Base-by-base conservation (phyloP, 2,888 invertebrate genomes). In the Euphydryas editha region DNA sequence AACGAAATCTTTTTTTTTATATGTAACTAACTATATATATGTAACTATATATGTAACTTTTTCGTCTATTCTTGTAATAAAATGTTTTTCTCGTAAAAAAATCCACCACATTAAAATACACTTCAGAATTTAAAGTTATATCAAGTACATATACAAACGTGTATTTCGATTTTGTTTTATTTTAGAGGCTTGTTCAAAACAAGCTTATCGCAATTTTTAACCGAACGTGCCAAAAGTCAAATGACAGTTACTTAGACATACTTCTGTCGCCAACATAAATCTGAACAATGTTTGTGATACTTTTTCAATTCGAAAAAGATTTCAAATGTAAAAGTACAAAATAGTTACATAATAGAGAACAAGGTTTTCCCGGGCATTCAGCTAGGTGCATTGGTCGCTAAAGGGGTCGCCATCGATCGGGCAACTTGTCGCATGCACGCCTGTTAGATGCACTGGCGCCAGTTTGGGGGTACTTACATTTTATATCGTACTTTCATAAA, bases 321-420 rank as follows among this genome's bases (percentile, higher is more conserved):
- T n/a, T 4, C 10, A 49, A 54, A 51, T 61, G n/a, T 59, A 59
- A 44, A 55, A 55, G 54, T 61, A 57, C 51, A 77, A 75, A 78
- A 80, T 78, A 76, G 77, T 82, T 82, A 81, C 78, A 78, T 83
- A 74, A 72, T 65, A 66, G 63, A 68, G 62, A 71, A 69, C 60
- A 67, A 64, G 70, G 80, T 81, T 85, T 82, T 78, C 85, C 87
- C 86, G 83, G 87, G 85, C 83, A 80, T 82, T 79, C 78, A 77
- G 83, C 83, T 82, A 83, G 87, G 92, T 92, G 92, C 92, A 91
- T 87, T 83, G 92, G 82, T 86, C 92, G 85, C 82, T 83, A 91
- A 92, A 85, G 87, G 84, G 92, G 92, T 91, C 91, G 85, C 74
- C 76, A 91, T 91, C 90, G 91, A 92, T 92, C 88, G 77, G 76